These are phyloP conservation scores for Ophonus ardosiacus DNA, from an alignment of 2,888 invertebrate genomes.

Conservation along the genomic window DNA sequence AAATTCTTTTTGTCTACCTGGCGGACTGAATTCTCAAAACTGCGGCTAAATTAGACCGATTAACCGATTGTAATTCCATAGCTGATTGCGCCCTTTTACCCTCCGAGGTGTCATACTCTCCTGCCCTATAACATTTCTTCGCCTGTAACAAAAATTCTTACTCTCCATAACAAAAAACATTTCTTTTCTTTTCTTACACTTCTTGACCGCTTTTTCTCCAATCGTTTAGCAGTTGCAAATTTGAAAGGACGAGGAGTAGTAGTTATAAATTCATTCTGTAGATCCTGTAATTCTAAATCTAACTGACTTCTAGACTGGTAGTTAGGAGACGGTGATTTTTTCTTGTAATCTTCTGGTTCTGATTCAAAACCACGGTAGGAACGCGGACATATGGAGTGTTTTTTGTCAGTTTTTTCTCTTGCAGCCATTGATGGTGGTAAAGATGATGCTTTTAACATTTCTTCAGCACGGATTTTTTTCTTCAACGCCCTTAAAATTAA, in stretches of 20 bases:
- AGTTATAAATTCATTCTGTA: conserved; percentile 76
- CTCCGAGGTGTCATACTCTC: conserved; percentile 54
- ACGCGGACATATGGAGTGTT: conserved; percentile 72
- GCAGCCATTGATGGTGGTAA: conserved; percentile 84
- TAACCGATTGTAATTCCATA: conserved; percentile 75
- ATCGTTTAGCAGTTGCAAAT: conserved; percentile 78
- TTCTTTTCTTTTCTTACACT: conserved; percentile 42
- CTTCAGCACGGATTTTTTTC: conserved; percentile 83
- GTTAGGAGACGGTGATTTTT: conserved; percentile 67
- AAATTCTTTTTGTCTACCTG: conserved; percentile 70
- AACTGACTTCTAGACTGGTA: conserved; percentile 73
- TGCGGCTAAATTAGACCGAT: conserved; percentile 83
- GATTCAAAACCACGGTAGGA: conserved; percentile 70
- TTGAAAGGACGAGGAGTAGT: conserved; percentile 74
- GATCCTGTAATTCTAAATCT: conserved; percentile 72
- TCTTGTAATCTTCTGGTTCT: conserved; percentile 59
- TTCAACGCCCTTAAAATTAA: conserved; percentile 80
- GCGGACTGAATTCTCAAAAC: conserved; percentile 81
- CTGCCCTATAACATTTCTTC: conserved; percentile 57
- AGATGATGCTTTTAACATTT: conserved; percentile 82
- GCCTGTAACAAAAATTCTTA: conserved; percentile 45
- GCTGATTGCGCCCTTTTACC: conserved; percentile 71
- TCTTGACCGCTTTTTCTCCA: conserved; percentile 71
- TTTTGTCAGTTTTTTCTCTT: conserved; percentile 76
- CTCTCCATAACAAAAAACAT: neutral